A percentile compares a stretch with the other conserved stretches of the same genome.
Evolutionary conservation across 2,113 vertebrate species (phyloP).

Genomic region (Rhabdornis inornatus): DNA sequence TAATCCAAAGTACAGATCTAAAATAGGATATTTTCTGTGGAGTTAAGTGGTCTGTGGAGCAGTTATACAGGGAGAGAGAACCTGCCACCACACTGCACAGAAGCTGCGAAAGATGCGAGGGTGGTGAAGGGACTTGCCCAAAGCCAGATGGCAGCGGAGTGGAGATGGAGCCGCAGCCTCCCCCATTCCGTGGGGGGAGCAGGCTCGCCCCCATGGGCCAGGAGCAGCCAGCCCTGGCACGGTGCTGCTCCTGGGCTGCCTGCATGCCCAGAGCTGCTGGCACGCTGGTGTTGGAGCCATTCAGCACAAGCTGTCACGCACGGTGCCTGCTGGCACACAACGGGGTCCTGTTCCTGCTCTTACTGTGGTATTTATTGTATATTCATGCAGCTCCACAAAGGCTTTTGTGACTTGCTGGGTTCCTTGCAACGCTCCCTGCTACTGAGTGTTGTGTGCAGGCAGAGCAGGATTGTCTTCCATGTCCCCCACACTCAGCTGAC

Average conservation of each 20-base stretch:
- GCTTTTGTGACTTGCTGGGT: not conserved
- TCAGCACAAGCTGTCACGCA: rapidly evolving
- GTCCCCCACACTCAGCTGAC: rapidly evolving
- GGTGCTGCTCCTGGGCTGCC: rapidly evolving
- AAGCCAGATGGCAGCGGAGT: not conserved
- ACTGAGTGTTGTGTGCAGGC: rapidly evolving
- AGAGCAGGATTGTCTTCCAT: not conserved
- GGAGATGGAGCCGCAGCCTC: rapidly evolving
- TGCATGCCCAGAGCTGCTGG: not conserved
- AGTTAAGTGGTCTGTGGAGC: not conserved
- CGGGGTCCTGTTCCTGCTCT: not conserved
- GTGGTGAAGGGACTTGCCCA: not conserved
- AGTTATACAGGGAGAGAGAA: not conserved
- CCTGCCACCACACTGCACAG: not conserved
- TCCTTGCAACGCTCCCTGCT: not conserved
- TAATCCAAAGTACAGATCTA: not conserved
- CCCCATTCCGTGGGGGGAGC: rapidly evolving
- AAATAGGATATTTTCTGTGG: not conserved
- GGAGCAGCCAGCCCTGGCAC: not conserved
- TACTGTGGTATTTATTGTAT: not conserved
- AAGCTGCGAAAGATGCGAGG: rapidly evolving
- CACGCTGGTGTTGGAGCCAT: not conserved
- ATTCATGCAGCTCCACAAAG: not conserved
- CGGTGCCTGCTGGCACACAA: not conserved
- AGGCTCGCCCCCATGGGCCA: rapidly evolving